Evolutionary conservation across 1,140 invertebrate genomes (phyloP).

Genomic region (Nebria ingens): DNA sequence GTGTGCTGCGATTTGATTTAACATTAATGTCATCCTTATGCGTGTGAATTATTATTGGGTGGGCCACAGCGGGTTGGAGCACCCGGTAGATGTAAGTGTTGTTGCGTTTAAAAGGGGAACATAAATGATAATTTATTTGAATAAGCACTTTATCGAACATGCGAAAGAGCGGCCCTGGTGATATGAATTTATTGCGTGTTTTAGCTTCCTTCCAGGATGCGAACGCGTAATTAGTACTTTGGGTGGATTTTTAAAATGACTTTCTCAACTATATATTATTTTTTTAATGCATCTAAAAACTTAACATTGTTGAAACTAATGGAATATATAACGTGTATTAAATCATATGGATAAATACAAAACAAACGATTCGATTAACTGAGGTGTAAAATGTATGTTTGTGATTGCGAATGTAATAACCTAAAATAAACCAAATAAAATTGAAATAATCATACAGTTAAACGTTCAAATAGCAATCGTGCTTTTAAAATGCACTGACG

Average conservation of each 20-base stretch:
- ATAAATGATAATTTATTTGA: background rate
- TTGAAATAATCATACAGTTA: background rate
- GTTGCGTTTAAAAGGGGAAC: background rate
- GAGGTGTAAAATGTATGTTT: background rate
- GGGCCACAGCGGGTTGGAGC: background rate
- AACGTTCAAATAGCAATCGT: background rate
- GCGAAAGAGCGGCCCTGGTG: background rate
- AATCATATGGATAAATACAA: background rate
- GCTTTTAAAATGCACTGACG: background rate
- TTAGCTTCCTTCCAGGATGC: no score
- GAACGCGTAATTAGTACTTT: no score
- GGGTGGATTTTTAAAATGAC: no score
- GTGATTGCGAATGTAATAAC: background rate
- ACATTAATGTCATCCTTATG: background rate
- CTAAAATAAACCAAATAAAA: background rate
- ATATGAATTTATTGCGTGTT: background rate
- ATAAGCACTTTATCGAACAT: background rate
- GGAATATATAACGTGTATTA: background rate
- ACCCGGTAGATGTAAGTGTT: background rate
- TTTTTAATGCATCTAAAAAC: no score
- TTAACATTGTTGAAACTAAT: no score
- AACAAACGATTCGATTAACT: background rate
- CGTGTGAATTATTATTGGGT: background rate
- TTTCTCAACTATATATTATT: no score
- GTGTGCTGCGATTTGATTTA: background rate